Evolutionary conservation across 2,888 invertebrate genomes (phyloP).

Genomic region (Baccha elongata): DNA sequence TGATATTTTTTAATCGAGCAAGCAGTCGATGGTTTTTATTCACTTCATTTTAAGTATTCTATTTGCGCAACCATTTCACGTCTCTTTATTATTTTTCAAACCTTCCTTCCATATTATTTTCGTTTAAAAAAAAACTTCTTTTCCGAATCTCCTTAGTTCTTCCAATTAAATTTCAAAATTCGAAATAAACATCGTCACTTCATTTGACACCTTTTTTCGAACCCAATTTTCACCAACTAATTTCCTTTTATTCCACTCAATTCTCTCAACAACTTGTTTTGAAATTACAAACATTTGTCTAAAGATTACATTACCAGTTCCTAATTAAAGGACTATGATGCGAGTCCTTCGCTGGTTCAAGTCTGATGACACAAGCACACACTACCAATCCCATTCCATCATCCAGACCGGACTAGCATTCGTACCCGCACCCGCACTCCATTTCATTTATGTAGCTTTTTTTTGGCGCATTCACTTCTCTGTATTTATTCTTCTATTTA

Average conservation of each 20-base stretch:
- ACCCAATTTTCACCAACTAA: background rate
- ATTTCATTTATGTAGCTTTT: constrained; percentile 1
- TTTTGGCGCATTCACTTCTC: background rate
- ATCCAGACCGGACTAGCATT: background rate
- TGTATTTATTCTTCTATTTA: constrained; percentile 50
- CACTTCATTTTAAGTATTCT: no score
- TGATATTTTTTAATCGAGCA: no score
- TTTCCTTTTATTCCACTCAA: constrained; percentile 18
- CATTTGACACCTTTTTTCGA: constrained; percentile 9
- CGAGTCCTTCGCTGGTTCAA: constrained; percentile 2
- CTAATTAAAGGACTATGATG: constrained; percentile 48
- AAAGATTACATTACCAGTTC: constrained; percentile 58
- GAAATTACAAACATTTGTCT: constrained; percentile 54
- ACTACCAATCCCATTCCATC: background rate
- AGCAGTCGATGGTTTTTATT: no score
- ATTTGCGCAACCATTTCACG: no score
- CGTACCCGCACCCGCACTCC: background rate
- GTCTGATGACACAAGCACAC: constrained; percentile 12
- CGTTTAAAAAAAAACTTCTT: no score
- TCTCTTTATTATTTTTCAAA: no score
- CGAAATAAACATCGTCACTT: background rate
- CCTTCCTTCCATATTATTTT: no score
- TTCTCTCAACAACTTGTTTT: constrained; percentile 39
- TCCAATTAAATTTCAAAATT: background rate
- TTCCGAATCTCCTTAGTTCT: background rate